Base-by-base conservation (phyloP, 23 tunicate genomes). In the Ciona savignyi region DNA sequence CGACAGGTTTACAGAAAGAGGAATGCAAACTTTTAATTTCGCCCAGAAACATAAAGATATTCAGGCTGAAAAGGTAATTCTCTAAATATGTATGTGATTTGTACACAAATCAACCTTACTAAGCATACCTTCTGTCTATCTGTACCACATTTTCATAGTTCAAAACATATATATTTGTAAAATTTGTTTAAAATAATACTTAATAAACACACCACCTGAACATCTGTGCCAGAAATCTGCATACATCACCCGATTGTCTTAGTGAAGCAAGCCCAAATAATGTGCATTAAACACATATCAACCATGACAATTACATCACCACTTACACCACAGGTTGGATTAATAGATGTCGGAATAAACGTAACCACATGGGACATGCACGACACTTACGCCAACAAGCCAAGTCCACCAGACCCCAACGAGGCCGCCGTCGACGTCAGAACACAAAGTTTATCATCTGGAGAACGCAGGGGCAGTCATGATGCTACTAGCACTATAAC, bases 11-110 rank as follows among this genome's bases (percentile, higher is more conserved):
- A 64, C 81, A 0, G 93, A 86, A 35, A 66, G 88, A 15, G 94
- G 98, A 78, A 93, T 93, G 98, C 98, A 93, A 69, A 93, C 98
- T 63, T 93, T 93, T 67, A 93, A 93, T 68, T 71, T 78, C 62
- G 86, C 91, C 1, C 80, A 62, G 23, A 91, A 91, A 82, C 62
- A 84, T 72, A 91, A 91, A 49, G 97, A 91, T 30, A 74, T 91
- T 19, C 97, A 91, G 75, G 89, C 97, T 1, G 87, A 85, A 34
- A 91, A 76, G 77, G 97, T 91, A 48, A 70, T 28, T 29, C 6
- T 68, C 4, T 28, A n/a, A n/a, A n/a, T n/a, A n/a, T n/a, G n/a
- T n/a, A n/a, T n/a, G n/a, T n/a, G n/a, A n/a, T n/a, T n/a, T n/a
- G n/a, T n/a, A n/a, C n/a, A n/a, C n/a, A n/a, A n/a, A n/a, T n/a